Conservation (phyloP, 1,140 invertebrate species). For the Hypothenemus hampei region DNA sequence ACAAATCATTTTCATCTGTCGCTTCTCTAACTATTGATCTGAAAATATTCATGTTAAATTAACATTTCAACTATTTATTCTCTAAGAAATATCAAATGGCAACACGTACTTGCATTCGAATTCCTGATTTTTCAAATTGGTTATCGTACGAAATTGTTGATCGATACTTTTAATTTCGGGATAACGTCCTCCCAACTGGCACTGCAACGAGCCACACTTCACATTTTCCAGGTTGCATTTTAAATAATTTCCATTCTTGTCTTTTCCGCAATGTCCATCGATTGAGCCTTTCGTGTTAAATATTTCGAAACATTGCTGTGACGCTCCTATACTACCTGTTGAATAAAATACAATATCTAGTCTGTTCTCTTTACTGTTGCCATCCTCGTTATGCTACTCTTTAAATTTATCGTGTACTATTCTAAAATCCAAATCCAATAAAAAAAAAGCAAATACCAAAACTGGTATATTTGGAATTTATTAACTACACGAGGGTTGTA, state of each 20-base stretch:
- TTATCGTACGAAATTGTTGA: slow-evolving; percentile 77
- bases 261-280: slow-evolving; percentile 88
- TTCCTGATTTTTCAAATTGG: slow-evolving; percentile 77
- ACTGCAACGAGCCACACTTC: slow-evolving; percentile 84
- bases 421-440: too few relatives aligned
- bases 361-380: too few relatives aligned
- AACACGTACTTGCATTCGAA: slow-evolving; percentile 87
- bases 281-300: slow-evolving; percentile 92
- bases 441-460: too few relatives aligned
- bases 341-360: too few relatives aligned
- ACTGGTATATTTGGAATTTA: slow-evolving; percentile 5
- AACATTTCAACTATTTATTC: background rate
- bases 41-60: background rate
- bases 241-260: slow-evolving; percentile 69
- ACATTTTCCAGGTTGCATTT: slow-evolving; percentile 86
- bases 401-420: too few relatives aligned
- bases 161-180: slow-evolving; percentile 72
- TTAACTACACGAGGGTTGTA: background rate
- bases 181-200: slow-evolving; percentile 74
- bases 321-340: slow-evolving; percentile 67
- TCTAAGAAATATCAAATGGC: background rate
- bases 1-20: slow-evolving; percentile 59
- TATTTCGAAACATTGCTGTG: slow-evolving; percentile 83
- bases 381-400: too few relatives aligned
- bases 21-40: slow-evolving; percentile 51